These are phyloP conservation scores for Empidonax alnorum DNA, from an alignment of 2,113 vertebrate species.

Conservation along the genomic window DNA sequence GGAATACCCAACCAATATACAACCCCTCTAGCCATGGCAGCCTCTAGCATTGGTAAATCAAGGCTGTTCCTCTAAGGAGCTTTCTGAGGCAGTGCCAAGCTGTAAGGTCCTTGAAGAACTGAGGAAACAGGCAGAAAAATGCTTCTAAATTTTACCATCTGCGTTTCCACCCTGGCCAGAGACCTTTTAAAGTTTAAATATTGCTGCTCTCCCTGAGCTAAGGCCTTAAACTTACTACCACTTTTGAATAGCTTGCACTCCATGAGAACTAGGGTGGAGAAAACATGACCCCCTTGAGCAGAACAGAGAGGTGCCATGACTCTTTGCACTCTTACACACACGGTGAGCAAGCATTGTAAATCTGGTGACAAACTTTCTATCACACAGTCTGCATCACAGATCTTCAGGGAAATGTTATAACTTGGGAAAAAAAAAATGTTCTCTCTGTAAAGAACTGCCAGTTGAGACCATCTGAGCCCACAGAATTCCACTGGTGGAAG, in stretches of 20 bases:
- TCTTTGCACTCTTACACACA: background rate
- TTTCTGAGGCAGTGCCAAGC: background rate
- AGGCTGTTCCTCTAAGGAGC: background rate
- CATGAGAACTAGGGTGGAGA: background rate
- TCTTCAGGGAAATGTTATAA: background rate
- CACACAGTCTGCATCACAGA: background rate
- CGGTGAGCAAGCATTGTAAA: fast-evolving
- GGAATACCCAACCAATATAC: background rate
- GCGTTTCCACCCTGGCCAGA: background rate
- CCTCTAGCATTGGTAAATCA: background rate
- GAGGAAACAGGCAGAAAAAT: background rate
- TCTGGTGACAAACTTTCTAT: fast-evolving
- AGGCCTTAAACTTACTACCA: background rate
- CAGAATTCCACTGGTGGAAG: background rate
- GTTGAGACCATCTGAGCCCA: background rate
- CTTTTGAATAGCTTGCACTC: background rate
- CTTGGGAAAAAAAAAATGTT: background rate
- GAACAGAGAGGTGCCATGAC: background rate
- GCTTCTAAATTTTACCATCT: background rate
- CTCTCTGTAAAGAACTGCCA: background rate
- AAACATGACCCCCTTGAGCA: background rate
- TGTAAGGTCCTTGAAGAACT: background rate
- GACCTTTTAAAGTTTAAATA: background rate
- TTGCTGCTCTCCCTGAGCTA: background rate
- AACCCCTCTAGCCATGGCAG: background rate